Base-by-base conservation (phyloP, 2,888 invertebrate genomes). In the Argyresthia goedartella region DNA sequence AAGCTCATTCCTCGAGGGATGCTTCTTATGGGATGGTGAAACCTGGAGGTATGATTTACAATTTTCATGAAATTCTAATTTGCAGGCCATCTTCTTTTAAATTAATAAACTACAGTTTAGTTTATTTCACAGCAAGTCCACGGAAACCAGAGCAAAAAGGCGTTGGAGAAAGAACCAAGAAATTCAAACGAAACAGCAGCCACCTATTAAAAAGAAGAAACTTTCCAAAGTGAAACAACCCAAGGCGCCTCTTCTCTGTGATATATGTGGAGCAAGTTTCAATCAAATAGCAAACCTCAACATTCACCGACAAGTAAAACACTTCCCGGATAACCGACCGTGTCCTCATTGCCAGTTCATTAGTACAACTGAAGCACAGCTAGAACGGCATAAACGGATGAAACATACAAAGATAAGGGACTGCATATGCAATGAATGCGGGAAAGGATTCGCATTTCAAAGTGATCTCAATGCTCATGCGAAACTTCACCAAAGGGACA, bases 1-100 rank as follows among this genome's bases (percentile, higher is more conserved):
- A 47, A 67, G 78, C 50, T 80, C 84, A 55, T 65, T 85, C 59
- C 62, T 84, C 60, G 85, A 85, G 68, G 80, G 78, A 45, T 73
- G 76, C 55, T 85, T 76, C 63, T 51, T 62, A 41, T 87, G 84
- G 84, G 75, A 61, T 62, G 84, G 78, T 49, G 72, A 76, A 60
- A 66, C 67, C 65, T 85, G 84, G 85, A 77, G 84, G 86, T 87
- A 81, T 25, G 25, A 4, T 25, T 25, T 25, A 25, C 6, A 25
- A 6, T 25, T 25, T 25, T n/a, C n/a, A n/a, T n/a, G n/a, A n/a
- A n/a, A n/a, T n/a, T n/a, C n/a, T n/a, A n/a, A n/a, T n/a, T n/a
- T n/a, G n/a, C n/a, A n/a, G n/a, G n/a, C n/a, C n/a, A n/a, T n/a
- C n/a, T n/a, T n/a, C n/a, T n/a, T n/a, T n/a, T 25, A 4, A 25